Base-by-base conservation (phyloP, 1,140 invertebrate genomes). In the Orchesella cincta region DNA sequence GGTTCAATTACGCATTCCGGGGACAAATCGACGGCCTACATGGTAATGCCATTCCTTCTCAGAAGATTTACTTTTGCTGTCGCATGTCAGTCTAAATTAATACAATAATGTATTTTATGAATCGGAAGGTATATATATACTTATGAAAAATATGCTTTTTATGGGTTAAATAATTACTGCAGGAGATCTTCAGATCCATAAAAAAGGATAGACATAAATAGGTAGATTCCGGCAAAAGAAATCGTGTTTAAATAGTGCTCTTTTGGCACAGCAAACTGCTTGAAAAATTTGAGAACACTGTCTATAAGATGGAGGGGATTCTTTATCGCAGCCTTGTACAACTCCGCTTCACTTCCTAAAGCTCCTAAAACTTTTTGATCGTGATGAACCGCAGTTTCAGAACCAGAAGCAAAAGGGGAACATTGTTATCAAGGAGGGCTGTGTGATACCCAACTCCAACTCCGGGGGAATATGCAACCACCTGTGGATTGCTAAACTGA, bases 31-130 rank as follows among this genome's bases (percentile, higher is more conserved):
- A 67, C 62, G 62, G 5, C 62, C 62, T 5, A 67, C 62, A 33
- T 67, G 62, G n/a, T 67, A 67, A 67, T 67, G 62, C 62, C 62
- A 67, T 67, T 67, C 62, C 62, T 67, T 67, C n/a, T n/a, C 26
- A 8, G 62, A 2, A 67, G 8, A 33, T 67, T 12, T 12, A 31
- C 62, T 31, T 33, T 29, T 2, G 26, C 62, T 33, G 8, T 67
- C 62, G n/a, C 62, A 67, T 33, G 29, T 67, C 14, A 5, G 62
- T n/a, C 62, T 67, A 67, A 5, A 33, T 14, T 31, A 67, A 33
- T 67, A 67, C 2, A 31, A 31, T 33, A 33, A n/a, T n/a, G n/a
- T 57, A 3, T 14, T 26, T 57, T 57, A 3, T 57, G 8, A n/a
- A n/a, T n/a, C n/a, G n/a, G n/a, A n/a, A n/a, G n/a, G n/a, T n/a